Conservation (phyloP, 2,888 invertebrate species). For the Tipula unca region DNA sequence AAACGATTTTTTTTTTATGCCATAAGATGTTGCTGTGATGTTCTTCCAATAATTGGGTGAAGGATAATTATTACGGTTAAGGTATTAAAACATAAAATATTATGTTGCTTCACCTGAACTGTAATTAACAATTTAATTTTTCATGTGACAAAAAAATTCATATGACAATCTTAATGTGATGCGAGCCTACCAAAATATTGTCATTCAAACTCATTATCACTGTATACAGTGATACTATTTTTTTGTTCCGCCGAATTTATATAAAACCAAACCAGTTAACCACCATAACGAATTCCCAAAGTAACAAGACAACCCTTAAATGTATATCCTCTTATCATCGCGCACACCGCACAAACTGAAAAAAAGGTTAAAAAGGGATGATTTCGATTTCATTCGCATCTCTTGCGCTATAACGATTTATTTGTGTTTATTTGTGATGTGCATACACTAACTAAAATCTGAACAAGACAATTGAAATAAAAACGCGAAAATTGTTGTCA, state of each 20-base stretch:
- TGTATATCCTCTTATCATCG: neutral
- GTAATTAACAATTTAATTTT: neutral
- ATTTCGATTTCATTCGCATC: neutral
- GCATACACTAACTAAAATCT: neutral
- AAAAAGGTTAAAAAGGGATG: neutral
- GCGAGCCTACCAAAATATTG: neutral
- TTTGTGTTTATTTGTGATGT: neutral
- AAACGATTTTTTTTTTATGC: neutral
- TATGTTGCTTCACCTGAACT: neutral
- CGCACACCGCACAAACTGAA: neutral
- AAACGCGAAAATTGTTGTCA: neutral
- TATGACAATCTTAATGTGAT: neutral
- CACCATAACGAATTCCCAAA: neutral
- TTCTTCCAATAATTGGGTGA: neutral
- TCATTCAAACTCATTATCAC: neutral
- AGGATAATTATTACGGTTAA: conserved; percentile 14
- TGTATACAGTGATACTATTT: neutral
- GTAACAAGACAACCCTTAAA: neutral
- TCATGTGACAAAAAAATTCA: neutral
- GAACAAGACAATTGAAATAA: neutral
- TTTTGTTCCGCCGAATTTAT: neutral
- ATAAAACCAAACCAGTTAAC: neutral
- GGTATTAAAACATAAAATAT: neutral
- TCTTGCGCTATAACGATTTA: neutral
- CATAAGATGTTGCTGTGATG: neutral